phyloP scores from a whole-genome alignment of 1,140 invertebrate species.

The Habropoda laboriosa region DNA sequence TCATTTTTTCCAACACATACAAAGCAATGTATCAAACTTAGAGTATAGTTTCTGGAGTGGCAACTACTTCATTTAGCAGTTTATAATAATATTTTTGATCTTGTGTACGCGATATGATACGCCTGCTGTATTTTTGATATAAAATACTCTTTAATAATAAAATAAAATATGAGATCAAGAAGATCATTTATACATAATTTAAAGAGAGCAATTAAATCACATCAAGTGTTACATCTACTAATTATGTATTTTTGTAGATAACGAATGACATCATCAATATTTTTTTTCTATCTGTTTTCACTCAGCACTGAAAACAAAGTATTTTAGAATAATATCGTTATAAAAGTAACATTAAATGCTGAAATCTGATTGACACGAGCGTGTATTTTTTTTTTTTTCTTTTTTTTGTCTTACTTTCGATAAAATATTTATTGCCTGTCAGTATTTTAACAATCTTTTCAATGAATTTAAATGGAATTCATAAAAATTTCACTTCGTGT shows the following conservation, averaged over 20 bases:
- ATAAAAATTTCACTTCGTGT: conserved; percentile 33
- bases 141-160: conserved; percentile 47
- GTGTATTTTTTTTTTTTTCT: conserved; percentile 13
- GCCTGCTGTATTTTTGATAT: conserved; percentile 35
- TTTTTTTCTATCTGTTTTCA: neutral
- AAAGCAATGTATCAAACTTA: neutral
- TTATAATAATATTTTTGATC: conserved; percentile 51
- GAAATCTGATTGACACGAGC: conserved; percentile 9
- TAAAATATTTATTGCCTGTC: conserved; percentile 52
- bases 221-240: conserved; percentile 44
- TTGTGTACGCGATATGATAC: conserved; percentile 45
- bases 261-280: conserved; percentile 23
- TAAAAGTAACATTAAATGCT: conserved; percentile 28
- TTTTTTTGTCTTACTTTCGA: conserved; percentile 38
- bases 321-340: conserved; percentile 19
- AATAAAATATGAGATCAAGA: conserved; percentile 59
- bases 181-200: conserved; percentile 52
- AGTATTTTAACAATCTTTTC: conserved; percentile 19
- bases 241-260: conserved; percentile 21
- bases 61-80: conserved; percentile 33
- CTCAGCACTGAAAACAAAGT: conserved; percentile 42
- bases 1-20: conserved; percentile 12
- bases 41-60: conserved; percentile 16
- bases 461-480: conserved; percentile 36
- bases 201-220: conserved; percentile 22